Percentiles rank a stretch among this genome's conserved stretches.
Evolutionary conservation across 2,888 invertebrate genomes (phyloP).

Genomic region (Lysandra bellargus): DNA sequence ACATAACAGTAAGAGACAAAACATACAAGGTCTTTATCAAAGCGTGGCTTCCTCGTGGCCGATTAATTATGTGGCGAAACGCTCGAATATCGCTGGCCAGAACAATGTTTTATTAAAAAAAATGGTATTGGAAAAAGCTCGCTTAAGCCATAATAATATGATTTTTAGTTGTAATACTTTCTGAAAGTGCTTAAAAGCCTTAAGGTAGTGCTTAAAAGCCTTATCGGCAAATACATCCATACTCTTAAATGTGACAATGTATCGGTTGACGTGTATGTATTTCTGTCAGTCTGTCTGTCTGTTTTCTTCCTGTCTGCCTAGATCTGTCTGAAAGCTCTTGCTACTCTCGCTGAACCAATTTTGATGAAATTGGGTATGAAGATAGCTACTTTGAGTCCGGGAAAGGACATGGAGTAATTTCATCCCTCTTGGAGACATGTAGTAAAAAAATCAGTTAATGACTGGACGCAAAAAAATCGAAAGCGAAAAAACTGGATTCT

Average conservation of each 20-base stretch:
- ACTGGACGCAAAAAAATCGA: neutral
- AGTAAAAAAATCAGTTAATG: neutral
- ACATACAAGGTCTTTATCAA: conserved; percentile 52
- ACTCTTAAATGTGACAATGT: neutral
- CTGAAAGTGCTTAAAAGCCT: too few relatives aligned
- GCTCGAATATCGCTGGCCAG: neutral
- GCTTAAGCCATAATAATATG: too few relatives aligned
- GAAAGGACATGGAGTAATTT: neutral
- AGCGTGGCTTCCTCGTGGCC: conserved; percentile 35
- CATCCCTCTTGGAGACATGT: neutral
- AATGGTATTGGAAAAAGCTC: neutral
- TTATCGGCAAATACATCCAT: too few relatives aligned
- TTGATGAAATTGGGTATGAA: neutral
- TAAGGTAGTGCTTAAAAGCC: too few relatives aligned
- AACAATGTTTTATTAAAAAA: neutral
- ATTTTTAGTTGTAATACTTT: too few relatives aligned
- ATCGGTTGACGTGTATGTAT: neutral
- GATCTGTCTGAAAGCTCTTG: neutral
- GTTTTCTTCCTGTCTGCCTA: neutral
- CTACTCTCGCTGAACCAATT: neutral
- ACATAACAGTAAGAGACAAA: conserved; percentile 75
- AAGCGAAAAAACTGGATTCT: neutral
- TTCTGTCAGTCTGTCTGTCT: too few relatives aligned
- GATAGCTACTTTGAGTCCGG: neutral
- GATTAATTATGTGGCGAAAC: conserved; percentile 19